Evolutionary conservation across 2,797 vertebrate species (phyloP).

Genomic region (Paedocypris micromegethes): DNA sequence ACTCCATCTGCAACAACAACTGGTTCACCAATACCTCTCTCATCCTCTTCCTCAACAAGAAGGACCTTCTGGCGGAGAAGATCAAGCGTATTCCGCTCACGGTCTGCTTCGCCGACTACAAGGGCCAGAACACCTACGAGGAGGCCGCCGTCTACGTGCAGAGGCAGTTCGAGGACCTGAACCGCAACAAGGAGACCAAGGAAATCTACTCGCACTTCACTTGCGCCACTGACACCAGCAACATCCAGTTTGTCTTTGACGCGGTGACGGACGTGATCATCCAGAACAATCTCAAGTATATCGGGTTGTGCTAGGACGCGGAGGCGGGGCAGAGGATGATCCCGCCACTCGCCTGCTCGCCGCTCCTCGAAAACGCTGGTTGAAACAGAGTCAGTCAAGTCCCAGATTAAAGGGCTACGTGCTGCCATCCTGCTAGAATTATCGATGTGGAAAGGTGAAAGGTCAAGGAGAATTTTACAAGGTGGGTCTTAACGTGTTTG

Average conservation of each 20-base stretch:
- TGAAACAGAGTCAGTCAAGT: slow-evolving; percentile 52
- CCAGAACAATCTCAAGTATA: slow-evolving; percentile 99
- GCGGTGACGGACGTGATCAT: slow-evolving; percentile 99
- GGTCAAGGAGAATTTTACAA: slow-evolving; percentile 57
- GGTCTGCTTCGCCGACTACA: slow-evolving; percentile 96
- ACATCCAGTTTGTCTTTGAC: slow-evolving; percentile 99
- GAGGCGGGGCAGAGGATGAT: slow-evolving; percentile 29
- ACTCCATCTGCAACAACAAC: slow-evolving; percentile 83
- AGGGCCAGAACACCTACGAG: slow-evolving; percentile 97
- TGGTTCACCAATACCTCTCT: slow-evolving; percentile 83
- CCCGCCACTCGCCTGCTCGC: slow-evolving; percentile 37
- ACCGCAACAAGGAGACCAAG: slow-evolving; percentile 99
- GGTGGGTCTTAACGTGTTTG: slow-evolving; percentile 64
- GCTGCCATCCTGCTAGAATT: slow-evolving; percentile 54
- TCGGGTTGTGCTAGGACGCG: slow-evolving; percentile 91
- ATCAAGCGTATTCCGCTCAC: slow-evolving; percentile 95
- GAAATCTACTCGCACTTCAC: slow-evolving; percentile 99
- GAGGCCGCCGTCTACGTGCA: slow-evolving; percentile 98
- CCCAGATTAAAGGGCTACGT: slow-evolving; percentile 50
- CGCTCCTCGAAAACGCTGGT: slow-evolving; percentile 20
- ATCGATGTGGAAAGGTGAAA: slow-evolving; percentile 49
- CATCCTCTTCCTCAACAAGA: slow-evolving; percentile 99
- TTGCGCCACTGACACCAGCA: slow-evolving; percentile 99
- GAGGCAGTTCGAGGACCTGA: slow-evolving; percentile 98
- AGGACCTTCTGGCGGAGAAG: slow-evolving; percentile 98